Conservation (phyloP, 2,888 invertebrate species). For the Dermolepida albohirtum region DNA sequence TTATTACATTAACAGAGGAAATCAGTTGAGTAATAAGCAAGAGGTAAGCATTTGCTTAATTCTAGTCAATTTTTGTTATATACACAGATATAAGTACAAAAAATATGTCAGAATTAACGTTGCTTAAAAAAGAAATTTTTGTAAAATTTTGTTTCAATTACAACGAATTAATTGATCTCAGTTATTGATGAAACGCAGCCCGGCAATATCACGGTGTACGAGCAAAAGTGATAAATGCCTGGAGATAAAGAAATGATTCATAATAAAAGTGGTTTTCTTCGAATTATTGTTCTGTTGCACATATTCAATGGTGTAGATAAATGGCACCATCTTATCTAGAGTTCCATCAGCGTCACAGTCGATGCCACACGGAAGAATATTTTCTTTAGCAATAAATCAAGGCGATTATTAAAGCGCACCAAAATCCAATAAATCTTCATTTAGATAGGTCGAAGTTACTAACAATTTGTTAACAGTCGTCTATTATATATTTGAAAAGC, state of each 20-base stretch:
- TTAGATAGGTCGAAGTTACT: conserved; percentile 33
- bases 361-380: conserved; percentile 49
- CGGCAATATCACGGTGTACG: conserved; percentile 20
- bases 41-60: no score
- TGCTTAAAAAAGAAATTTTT: neutral
- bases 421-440: conserved; percentile 40
- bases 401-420: conserved; percentile 48
- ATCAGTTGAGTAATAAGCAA: no score
- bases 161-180: conserved; percentile 26
- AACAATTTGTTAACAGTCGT: conserved; percentile 37
- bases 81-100: no score
- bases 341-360: conserved; percentile 43
- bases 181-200: conserved; percentile 22
- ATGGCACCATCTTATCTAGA: conserved; percentile 42
- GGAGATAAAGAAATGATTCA: conserved; percentile 44
- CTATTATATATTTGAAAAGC: conserved; percentile 7
- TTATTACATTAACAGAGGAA: no score
- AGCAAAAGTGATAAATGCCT: conserved; percentile 38
- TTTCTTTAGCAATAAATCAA: conserved; percentile 48
- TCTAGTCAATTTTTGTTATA: no score
- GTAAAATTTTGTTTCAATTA: no score
- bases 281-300: conserved; percentile 36
- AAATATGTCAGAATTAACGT: no score
- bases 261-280: conserved; percentile 42
- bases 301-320: conserved; percentile 34